A percentile compares a stretch with the other conserved stretches of the same genome.
phyloP scores from a whole-genome alignment of 2,797 vertebrate species.

The Hoplostethus atlanticus region DNA sequence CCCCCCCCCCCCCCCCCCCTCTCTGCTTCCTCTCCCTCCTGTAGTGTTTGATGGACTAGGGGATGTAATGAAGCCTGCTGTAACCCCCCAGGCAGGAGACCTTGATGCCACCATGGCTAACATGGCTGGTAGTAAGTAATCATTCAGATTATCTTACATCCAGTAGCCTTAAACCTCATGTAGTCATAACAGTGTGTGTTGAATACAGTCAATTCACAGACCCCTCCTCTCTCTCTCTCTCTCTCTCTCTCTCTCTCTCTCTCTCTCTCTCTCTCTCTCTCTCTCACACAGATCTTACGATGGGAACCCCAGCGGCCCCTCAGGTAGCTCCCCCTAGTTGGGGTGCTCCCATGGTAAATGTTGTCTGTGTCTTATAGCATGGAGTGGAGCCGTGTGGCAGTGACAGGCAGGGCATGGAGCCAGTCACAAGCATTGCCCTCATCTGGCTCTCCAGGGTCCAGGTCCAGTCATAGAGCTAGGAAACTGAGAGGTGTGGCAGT shows the following conservation, averaged over 20 bases:
- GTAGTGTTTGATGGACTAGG: conserved; percentile 97
- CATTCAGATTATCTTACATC: conserved; percentile 18
- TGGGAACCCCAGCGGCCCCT: conserved; percentile 91
- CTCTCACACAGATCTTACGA: conserved; percentile 86
- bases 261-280: neutral
- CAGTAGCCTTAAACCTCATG: neutral
- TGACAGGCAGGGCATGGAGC: conserved; percentile 70
- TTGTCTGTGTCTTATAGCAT: conserved; percentile 85
- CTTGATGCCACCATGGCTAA: conserved; percentile 97
- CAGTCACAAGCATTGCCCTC: conserved; percentile 62
- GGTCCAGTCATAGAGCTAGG: conserved; percentile 23
- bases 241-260: conserved; percentile 22
- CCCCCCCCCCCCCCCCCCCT: neutral
- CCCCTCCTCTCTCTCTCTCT: conserved; percentile 4
- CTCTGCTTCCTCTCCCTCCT: conserved; percentile 27
- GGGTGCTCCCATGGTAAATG: conserved; percentile 95
- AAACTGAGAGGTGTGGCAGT: conserved; percentile 16
- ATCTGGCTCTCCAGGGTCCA: conserved; percentile 69
- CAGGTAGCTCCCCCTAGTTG: conserved; percentile 98
- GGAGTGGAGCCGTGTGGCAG: conserved; percentile 83
- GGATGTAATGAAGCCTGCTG: conserved; percentile 96
- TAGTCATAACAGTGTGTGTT: no score
- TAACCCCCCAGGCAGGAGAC: conserved; percentile 92
- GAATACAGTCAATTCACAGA: conserved; percentile 54
- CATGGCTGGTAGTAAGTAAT: conserved; percentile 96